Base-by-base conservation (phyloP, 1,140 invertebrate genomes). In the Dicyema japonicum region DNA sequence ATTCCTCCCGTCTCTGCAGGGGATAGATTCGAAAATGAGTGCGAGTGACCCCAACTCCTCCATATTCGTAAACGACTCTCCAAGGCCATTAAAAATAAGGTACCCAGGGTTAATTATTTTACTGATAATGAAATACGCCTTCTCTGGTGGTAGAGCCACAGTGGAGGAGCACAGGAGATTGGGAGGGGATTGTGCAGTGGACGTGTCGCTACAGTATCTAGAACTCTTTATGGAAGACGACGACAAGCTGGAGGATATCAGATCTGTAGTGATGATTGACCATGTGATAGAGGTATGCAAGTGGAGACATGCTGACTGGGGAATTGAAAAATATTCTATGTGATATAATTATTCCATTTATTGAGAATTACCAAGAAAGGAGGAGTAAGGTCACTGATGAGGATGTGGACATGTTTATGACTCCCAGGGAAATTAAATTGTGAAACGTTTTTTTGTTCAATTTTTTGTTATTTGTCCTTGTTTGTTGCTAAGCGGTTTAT, bases 21-120 rank as follows among this genome's bases (percentile, higher is more conserved):
- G 85, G 1, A 70, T 76, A 0, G 68, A 78, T 40, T 78, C 72
- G 13, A 97, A 97, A 58, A 94, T 94, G 85, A 85, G 75, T 18
- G 72, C 80, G 4, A 80, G 72, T 41, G 76, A 90, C 44, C 54
- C 61, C 8, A 90, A 75, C 43, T 70, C 78, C 0, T 78, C 82
- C 0, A 74, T 97, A 33, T 92, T 72, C 46, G 49, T 94, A 1
- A 82, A 66, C 17, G 85, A 97, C 41, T 82, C 75, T 1, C 54
- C 76, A 0, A 82, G 85, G 39, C 72, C 92, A 51, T 75, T 97
- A 27, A 92, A 90, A 82, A 70, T 44, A 97, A 90, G 61, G 64
- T 59, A 36, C 19, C 9, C 5, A 29, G 11, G 6, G 8, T 27
- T 17, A 9, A 7, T 21, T 27, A 27, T 28, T 24, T 28, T 6